phyloP scores from a whole-genome alignment of 2,113 vertebrate species.

The Potamarius usumacintae region DNA sequence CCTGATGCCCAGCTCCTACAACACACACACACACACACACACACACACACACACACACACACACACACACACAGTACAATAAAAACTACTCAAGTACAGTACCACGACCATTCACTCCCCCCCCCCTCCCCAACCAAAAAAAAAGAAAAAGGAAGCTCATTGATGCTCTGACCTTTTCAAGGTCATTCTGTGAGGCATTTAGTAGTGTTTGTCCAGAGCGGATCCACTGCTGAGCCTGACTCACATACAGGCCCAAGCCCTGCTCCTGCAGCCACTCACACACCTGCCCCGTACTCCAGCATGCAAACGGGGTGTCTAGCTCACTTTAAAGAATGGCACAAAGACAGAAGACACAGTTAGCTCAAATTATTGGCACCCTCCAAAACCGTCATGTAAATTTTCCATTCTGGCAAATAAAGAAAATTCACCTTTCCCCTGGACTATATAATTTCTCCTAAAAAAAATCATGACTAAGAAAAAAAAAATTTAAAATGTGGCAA shows the following conservation, averaged over 20 bases:
- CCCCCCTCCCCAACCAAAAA: no score
- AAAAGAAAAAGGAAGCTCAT: neutral
- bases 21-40: neutral
- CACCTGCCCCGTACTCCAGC: constrained; percentile 91
- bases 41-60: no score
- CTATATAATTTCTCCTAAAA: neutral
- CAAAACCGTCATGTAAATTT: neutral
- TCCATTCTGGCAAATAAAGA: neutral
- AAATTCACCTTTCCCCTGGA: neutral
- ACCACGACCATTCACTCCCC: neutral
- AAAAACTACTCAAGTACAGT: neutral
- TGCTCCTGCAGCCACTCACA: constrained; percentile 90
- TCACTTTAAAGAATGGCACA: constrained; percentile 67
- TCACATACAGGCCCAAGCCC: constrained; percentile 82
- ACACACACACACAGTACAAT: no score
- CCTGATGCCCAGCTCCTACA: constrained; percentile 90
- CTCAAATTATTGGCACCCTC: neutral
- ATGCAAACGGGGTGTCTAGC: constrained; percentile 84
- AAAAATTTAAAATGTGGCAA: neutral
- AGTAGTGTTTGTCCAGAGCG: constrained; percentile 87
- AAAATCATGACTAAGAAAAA: no score
- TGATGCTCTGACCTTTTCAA: constrained; percentile 84
- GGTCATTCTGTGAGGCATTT: constrained; percentile 89
- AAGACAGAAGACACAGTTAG: neutral
- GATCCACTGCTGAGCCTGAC: constrained; percentile 85